phyloP scores from a whole-genome alignment of 2,113 vertebrate species.

The Zingel zingel region DNA sequence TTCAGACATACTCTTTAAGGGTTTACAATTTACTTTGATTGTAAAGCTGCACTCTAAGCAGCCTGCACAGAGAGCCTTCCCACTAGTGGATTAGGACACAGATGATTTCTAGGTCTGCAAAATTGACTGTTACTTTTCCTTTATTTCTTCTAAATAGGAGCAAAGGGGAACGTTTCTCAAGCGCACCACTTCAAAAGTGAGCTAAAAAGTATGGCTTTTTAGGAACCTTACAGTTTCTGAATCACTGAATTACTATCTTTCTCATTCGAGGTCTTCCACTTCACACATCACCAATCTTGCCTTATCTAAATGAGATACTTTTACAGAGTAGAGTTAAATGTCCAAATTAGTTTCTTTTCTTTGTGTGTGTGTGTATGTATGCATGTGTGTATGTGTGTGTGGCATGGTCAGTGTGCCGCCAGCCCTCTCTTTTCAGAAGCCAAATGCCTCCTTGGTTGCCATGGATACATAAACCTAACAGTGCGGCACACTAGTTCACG shows the following conservation, averaged over 20 bases:
- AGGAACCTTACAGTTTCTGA: slow-evolving; percentile 33
- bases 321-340: not conserved
- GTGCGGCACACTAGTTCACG: slow-evolving; percentile 6
- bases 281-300: not conserved
- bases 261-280: not conserved
- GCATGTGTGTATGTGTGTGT: slow-evolving; percentile 2
- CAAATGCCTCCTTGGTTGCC: slow-evolving; percentile 61
- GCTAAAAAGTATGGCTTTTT: slow-evolving; percentile 34
- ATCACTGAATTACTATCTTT: slow-evolving; percentile 15
- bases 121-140: slow-evolving; percentile 36
- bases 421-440: slow-evolving; percentile 65
- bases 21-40: slow-evolving; percentile 70
- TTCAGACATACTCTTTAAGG: slow-evolving; percentile 66
- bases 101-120: slow-evolving; percentile 55
- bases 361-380: not conserved
- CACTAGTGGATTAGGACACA: slow-evolving; percentile 60
- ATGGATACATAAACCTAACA: slow-evolving; percentile 47
- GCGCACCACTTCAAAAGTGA: slow-evolving; percentile 24
- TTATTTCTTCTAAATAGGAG: not conserved
- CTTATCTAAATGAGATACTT: not conserved
- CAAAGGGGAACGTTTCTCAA: slow-evolving; percentile 27
- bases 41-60: slow-evolving; percentile 57
- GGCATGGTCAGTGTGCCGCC: slow-evolving; percentile 48
- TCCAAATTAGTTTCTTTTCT: slow-evolving; percentile 6
- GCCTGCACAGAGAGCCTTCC: slow-evolving; percentile 45